Evolutionary conservation across 2,113 vertebrate genomes (phyloP).

Genomic region (Campylorhamphus procurvoides): DNA sequence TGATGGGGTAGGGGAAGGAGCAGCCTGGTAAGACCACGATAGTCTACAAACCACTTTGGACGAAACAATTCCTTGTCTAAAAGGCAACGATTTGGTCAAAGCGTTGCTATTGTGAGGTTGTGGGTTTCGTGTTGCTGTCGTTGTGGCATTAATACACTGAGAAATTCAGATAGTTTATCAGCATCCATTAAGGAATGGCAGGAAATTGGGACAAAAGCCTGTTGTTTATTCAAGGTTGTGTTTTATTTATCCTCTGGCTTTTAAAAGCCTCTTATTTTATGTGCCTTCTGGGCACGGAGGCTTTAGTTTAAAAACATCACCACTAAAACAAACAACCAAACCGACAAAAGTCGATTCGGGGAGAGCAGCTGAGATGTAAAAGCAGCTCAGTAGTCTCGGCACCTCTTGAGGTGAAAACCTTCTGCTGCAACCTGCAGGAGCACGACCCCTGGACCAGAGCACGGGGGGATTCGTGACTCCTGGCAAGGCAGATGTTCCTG

Average conservation of each 20-base stretch:
- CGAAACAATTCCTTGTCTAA: conserved; percentile 22
- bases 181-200: conserved; percentile 70
- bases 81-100: conserved; percentile 31
- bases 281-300: conserved; percentile 40
- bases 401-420: background rate
- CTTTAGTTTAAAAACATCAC: conserved; percentile 45
- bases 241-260: conserved; percentile 62
- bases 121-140: conserved; percentile 2
- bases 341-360: conserved; percentile 36
- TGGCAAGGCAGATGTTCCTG: background rate
- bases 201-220: conserved; percentile 64
- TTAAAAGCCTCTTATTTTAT: conserved; percentile 59
- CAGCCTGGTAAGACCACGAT: background rate
- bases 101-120: conserved; percentile 27
- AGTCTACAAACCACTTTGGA: conserved; percentile 9
- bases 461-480: background rate
- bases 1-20: background rate
- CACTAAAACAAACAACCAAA: conserved; percentile 56
- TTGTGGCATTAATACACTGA: background rate
- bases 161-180: conserved; percentile 65
- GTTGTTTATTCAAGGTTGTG: conserved; percentile 57
- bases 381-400: background rate
- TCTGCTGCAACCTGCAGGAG: background rate
- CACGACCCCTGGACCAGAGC: background rate
- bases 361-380: conserved; percentile 43